These are phyloP conservation scores for Pampusana beccarii DNA, from an alignment of 2,113 vertebrate species.

Conservation along the genomic window DNA sequence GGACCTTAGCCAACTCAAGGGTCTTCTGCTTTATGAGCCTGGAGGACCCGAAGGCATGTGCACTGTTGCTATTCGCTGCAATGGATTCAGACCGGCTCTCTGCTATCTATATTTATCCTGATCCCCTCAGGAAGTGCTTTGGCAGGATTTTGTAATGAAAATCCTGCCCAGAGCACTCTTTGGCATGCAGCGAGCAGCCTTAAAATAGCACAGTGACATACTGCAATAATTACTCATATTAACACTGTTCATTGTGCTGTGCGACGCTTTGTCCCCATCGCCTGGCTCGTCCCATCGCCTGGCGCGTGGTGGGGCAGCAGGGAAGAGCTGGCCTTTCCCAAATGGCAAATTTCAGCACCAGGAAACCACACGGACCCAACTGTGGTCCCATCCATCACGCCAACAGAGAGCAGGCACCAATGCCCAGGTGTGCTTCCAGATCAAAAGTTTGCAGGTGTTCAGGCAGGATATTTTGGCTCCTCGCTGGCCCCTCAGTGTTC, in stretches of 20 bases:
- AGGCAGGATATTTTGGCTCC: not conserved
- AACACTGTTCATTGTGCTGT: constrained; percentile 56
- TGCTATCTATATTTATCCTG: constrained; percentile 71
- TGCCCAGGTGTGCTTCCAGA: not conserved
- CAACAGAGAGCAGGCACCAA: not conserved
- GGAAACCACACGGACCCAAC: not conserved
- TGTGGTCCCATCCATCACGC: not conserved
- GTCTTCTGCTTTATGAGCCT: constrained; percentile 61
- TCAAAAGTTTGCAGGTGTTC: not conserved
- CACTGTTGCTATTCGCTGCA: not conserved
- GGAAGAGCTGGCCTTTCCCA: constrained; percentile 18
- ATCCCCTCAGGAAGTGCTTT: constrained; percentile 72
- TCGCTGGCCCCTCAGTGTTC: not conserved
- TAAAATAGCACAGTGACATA: constrained; percentile 70
- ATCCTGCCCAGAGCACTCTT: constrained; percentile 65
- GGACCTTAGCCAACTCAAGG: constrained; percentile 39
- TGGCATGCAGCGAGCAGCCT: constrained; percentile 61
- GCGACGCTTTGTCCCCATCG: constrained; percentile 10
- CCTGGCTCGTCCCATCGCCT: not conserved
- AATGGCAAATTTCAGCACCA: not conserved
- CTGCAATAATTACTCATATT: constrained; percentile 73
- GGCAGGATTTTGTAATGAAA: constrained; percentile 71
- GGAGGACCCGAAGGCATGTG: constrained; percentile 45
- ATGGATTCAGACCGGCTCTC: constrained; percentile 42
- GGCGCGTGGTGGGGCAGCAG: not conserved